These are phyloP conservation scores for Lasioglossum calceatum DNA, from an alignment of 2,888 invertebrate species.

Conservation along the genomic window DNA sequence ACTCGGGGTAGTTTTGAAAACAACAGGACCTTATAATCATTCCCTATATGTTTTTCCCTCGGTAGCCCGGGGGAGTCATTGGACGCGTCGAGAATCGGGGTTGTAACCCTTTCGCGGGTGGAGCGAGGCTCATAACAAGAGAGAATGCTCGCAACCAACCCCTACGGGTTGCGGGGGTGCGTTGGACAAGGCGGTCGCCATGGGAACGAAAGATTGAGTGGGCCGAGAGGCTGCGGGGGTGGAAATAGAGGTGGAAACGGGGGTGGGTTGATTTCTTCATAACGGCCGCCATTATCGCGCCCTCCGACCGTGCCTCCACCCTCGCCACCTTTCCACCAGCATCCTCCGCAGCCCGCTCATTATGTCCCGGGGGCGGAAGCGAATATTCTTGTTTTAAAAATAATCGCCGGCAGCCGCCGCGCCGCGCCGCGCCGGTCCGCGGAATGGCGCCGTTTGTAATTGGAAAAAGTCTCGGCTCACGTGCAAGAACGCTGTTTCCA, in stretches of 20 bases:
- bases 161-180: conserved; percentile 66
- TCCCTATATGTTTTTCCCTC: not conserved
- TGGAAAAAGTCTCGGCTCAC: conserved; percentile 77
- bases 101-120: conserved; percentile 75
- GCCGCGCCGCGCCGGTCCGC: conserved; percentile 48
- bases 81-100: conserved; percentile 16
- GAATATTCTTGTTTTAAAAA: conserved; percentile 83
- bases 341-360: conserved; percentile 81
- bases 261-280: conserved; percentile 66
- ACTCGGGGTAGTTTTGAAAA: too few species aligned
- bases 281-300: conserved; percentile 82
- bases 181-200: conserved; percentile 80
- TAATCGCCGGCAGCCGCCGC: conserved; percentile 67
- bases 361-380: conserved; percentile 75
- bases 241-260: conserved; percentile 71
- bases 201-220: conserved; percentile 2
- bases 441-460: conserved; percentile 81
- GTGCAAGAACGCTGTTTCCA: conserved; percentile 58
- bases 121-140: conserved; percentile 75
- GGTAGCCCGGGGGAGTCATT: conserved; percentile 19
- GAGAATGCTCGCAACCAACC: conserved; percentile 68
- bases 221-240: conserved; percentile 45
- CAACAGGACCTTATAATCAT: too few species aligned
- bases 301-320: conserved; percentile 56
- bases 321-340: conserved; percentile 74